A percentile compares a stretch with the other conserved stretches of the same genome.
phyloP scores from a whole-genome alignment of 2,888 invertebrate genomes.

The Diarsia brunnea region DNA sequence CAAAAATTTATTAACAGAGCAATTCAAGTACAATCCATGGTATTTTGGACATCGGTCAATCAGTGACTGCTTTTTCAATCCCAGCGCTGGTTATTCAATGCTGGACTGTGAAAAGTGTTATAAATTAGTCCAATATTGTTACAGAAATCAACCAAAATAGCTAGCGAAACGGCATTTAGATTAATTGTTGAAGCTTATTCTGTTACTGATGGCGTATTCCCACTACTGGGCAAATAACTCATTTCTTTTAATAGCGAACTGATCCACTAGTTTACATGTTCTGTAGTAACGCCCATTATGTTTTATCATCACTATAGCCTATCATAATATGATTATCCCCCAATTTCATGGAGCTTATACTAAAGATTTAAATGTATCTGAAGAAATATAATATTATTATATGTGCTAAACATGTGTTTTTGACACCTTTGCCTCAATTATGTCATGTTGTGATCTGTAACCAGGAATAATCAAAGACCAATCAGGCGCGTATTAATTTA shows the following conservation, averaged over 20 bases:
- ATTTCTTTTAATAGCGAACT: not conserved
- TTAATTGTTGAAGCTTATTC: not conserved
- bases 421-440: not conserved
- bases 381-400: no score
- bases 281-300: not conserved
- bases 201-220: not conserved
- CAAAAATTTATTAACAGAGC: not conserved
- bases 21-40: not conserved
- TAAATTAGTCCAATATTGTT: not conserved
- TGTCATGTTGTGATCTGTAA: not conserved
- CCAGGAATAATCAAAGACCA: not conserved
- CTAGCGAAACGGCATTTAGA: not conserved
- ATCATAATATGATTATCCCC: not conserved
- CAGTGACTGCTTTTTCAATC: no score
- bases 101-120: not conserved
- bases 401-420: no score
- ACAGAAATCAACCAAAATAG: not conserved
- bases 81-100: not conserved
- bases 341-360: not conserved
- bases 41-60: not conserved
- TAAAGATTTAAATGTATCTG: no score
- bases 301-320: not conserved
- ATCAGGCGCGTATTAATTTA: not conserved
- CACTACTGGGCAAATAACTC: not conserved
- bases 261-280: not conserved